phyloP scores from a whole-genome alignment of 1,140 invertebrate species.

The Bombus confusus region DNA sequence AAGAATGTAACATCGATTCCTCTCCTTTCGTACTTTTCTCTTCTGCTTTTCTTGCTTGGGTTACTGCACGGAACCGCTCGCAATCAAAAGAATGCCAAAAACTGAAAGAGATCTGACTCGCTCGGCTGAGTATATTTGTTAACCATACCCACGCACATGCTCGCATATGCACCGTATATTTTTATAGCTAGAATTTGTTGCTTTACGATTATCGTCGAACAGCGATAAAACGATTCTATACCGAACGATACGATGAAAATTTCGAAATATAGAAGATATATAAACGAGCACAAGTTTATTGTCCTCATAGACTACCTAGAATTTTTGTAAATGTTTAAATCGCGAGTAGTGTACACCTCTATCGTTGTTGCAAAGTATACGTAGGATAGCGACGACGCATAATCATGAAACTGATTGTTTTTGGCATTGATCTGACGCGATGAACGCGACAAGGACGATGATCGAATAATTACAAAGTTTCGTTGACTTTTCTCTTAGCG shows the following conservation, averaged over 20 bases:
- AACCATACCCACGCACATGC: neutral
- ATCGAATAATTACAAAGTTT: constrained; percentile 3
- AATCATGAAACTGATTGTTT: neutral
- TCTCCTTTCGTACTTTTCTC: neutral
- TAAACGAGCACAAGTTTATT: constrained; percentile 72
- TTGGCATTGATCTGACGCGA: constrained; percentile 54
- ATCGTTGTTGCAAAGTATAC: constrained; percentile 34
- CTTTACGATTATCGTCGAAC: constrained; percentile 22
- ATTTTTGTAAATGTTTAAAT: constrained; percentile 41
- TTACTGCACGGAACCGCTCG: constrained; percentile 4
- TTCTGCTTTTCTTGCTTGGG: neutral
- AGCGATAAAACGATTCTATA: constrained; percentile 23
- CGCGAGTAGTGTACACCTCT: constrained; percentile 21
- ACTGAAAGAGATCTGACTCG: constrained; percentile 4
- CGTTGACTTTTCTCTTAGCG: neutral
- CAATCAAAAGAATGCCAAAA: constrained; percentile 57
- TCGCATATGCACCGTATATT: neutral
- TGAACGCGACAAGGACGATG: neutral
- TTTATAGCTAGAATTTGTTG: constrained; percentile 46
- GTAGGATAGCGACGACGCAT: neutral
- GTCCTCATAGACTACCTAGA: constrained; percentile 66
- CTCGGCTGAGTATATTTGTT: neutral
- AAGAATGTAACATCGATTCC: constrained; percentile 9
- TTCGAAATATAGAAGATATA: constrained; percentile 57
- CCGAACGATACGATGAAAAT: constrained; percentile 27